Base-by-base conservation (phyloP, 2,888 invertebrate species). In the Ectemnius continuus region DNA sequence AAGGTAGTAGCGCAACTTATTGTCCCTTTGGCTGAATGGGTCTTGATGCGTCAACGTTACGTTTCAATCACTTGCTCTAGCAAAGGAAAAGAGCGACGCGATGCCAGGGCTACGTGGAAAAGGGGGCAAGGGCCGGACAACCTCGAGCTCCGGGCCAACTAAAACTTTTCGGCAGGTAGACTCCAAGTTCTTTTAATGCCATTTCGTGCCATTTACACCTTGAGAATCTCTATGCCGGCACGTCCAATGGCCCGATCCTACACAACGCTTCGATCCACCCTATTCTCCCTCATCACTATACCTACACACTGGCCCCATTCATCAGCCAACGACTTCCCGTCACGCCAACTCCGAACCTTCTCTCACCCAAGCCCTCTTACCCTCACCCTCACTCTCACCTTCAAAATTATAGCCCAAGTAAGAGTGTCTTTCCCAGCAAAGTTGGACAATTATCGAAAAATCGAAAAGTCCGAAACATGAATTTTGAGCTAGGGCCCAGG, bases 281-380 rank as follows among this genome's bases (percentile, higher is more conserved):
- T 36, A 82, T 80, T 80, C 73, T 80, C 73, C 59, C 70, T 46
- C 11, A 48, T 64, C 70, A 57, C 74, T 70, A 78, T 76, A 75
- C 67, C 71, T 36, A 36, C 36, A 36, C 67, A 56, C 69, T 80
- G 59, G 23, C 23, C 57, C 84, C 87, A 86, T 85, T 86, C 83
- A 86, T 82, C 79, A 77, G 8, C 36, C 36, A 83, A 75, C 80
- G 84, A 88, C 87, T 88, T 86, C 83, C 86, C 84, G 85, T 87
- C 87, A 87, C 85, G 87, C 86, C 84, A 84, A 74, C 76, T 74
- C 81, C 2, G 2, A 23, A 23, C 23, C 23, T 23, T 23, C 23
- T 23, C 23, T 23, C 23, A 23, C 23, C 23, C 23, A 23, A 23
- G 23, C 2, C 23, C 23, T 2, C 23, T 23, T 23, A 23, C 23